phyloP scores from a whole-genome alignment of 2,888 invertebrate genomes.

The Trichogramma dendrolimi region DNA sequence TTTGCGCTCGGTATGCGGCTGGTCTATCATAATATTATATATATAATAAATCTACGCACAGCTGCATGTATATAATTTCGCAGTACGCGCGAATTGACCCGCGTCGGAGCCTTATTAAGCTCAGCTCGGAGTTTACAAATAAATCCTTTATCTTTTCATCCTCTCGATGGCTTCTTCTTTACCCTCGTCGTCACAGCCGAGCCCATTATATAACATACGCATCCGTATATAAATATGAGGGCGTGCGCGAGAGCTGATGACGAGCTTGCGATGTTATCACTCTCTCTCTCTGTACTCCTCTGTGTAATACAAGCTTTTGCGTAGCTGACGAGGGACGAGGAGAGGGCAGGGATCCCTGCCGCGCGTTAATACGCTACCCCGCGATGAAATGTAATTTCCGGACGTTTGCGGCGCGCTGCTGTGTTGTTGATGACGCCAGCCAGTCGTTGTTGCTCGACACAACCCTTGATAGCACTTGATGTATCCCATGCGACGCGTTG shows the following conservation, averaged over 20 bases:
- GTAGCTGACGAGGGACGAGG: constrained; percentile 14
- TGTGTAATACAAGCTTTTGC: no score
- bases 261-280: constrained; percentile 21
- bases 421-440: no score
- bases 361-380: constrained; percentile 42
- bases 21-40: no score
- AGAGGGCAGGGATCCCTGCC: no score
- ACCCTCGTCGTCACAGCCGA: not conserved
- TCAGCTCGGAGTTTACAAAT: constrained; percentile 17
- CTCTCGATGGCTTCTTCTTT: not conserved
- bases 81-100: not conserved
- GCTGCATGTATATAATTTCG: constrained; percentile 12
- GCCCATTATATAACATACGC: no score
- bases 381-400: constrained; percentile 51
- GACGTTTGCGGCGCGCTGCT: constrained; percentile 30
- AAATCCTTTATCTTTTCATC: constrained; percentile 17
- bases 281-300: constrained; percentile 17
- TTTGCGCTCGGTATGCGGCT: no score
- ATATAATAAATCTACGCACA: constrained; percentile 3
- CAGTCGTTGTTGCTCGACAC: no score
- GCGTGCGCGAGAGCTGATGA: constrained; percentile 21
- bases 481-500: no score
- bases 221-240: no score
- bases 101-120: not conserved
- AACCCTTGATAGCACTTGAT: no score